A percentile compares a stretch with the other conserved stretches of the same genome.
Conservation (phyloP, 2,888 invertebrate species). For the Adineta ricciae region DNA sequence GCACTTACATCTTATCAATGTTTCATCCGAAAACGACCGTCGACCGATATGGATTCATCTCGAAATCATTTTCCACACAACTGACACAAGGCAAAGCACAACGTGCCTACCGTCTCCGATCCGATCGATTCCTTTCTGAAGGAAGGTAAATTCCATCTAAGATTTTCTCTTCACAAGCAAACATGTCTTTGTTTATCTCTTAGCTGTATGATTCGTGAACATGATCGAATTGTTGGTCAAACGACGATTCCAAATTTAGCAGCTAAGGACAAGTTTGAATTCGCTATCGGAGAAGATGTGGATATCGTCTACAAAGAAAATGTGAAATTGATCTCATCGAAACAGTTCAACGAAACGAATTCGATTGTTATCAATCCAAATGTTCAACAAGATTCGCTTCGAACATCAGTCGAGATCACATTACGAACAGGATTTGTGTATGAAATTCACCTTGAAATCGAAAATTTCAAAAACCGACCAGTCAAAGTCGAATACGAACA, state of each 20-base stretch:
- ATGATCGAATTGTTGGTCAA: not conserved
- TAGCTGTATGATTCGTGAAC: not conserved
- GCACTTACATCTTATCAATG: not conserved
- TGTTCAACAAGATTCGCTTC: no score
- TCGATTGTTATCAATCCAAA: not conserved
- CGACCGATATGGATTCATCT: not conserved
- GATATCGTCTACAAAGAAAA: slow-evolving; percentile 10
- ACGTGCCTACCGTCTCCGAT: not conserved
- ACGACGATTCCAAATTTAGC: not conserved
- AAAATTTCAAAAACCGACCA: not conserved
- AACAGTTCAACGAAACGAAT: not conserved
- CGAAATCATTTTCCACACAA: not conserved
- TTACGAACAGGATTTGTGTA: not conserved
- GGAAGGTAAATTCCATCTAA: not conserved
- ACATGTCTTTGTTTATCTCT: not conserved
- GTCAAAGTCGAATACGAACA: not conserved
- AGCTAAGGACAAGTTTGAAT: not conserved
- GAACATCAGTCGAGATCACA: not conserved
- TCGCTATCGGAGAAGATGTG: not conserved
- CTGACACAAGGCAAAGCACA: not conserved
- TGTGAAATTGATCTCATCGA: not conserved
- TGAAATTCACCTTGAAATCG: not conserved
- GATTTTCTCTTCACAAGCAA: not conserved
- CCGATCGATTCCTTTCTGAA: not conserved
- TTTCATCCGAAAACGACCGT: not conserved